Evolutionary conservation across 37 sponge, comb jelly and placozoan species (phyloP).

Genomic region (Oscarella lobularis): DNA sequence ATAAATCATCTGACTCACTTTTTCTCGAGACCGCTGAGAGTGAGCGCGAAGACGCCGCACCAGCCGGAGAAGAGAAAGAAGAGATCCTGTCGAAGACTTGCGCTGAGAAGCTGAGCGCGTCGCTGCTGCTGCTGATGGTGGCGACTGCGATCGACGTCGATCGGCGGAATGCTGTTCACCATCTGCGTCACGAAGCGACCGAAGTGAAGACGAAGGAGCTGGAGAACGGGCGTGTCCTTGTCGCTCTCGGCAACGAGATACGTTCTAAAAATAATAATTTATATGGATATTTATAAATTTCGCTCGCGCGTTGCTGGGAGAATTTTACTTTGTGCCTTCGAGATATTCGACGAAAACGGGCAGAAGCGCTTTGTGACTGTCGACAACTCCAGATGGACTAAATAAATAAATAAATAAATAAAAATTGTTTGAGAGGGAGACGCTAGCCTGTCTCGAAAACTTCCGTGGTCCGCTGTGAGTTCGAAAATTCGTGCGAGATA

Average conservation of each 20-base stretch:
- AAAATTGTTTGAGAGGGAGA: background rate
- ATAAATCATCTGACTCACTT: background rate
- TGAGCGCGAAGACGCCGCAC: constrained; percentile 45
- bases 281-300: background rate
- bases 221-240: constrained; percentile 8
- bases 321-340: constrained; percentile 46
- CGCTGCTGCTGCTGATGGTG: constrained; percentile 21
- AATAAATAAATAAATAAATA: background rate
- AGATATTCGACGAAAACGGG: constrained; percentile 52
- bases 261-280: too few relatives aligned
- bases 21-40: background rate
- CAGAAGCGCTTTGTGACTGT: constrained; percentile 29
- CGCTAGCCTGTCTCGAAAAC: constrained; percentile 25
- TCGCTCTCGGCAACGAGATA: constrained; percentile 53
- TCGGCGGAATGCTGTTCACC: constrained; percentile 50
- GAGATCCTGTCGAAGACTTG: constrained; percentile 24
- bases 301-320: too few relatives aligned
- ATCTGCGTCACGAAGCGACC: constrained; percentile 43
- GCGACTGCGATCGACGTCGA: too few relatives aligned
- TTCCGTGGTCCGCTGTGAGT: constrained; percentile 62
- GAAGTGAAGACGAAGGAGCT: constrained; percentile 43
- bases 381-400: constrained; percentile 35
- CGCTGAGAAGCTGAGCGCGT: background rate
- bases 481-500: constrained; percentile 61
- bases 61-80: constrained; percentile 58